Base-by-base conservation (phyloP, 2,113 vertebrate genomes). In the Casuarius casuarius region DNA sequence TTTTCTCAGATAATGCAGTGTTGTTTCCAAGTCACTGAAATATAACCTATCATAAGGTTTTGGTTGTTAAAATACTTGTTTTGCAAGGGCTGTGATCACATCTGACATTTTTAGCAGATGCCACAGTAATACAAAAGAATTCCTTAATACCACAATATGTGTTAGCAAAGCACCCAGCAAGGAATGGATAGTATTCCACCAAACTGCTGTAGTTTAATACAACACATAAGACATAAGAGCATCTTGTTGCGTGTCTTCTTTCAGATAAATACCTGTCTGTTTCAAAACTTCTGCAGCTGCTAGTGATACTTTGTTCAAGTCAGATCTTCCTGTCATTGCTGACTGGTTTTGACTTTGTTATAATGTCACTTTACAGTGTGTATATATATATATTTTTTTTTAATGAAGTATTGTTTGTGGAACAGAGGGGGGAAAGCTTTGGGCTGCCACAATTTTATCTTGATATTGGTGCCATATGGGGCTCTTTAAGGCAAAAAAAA, bases 11-110 rank as follows among this genome's bases (percentile, higher is more conserved):
- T 97, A 97, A 97, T 94, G 96, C 90, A 81, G 83, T 71, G 97
- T 95, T 97, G 94, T 97, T 97, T 97, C 95, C 96, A 97, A 98
- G 97, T 97, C 95, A 90, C 89, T 97, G 97, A 98, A 98, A 98
- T 97, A 97, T 90, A 98, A 98, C 97, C 98, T 97, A 94, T 98
- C 97, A 75, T 95, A 97, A 98, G 97, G 90, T 94, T 94, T 96
- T 94, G 92, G 94, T 95, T 98, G 97, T 97, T 98, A 97, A 97
- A 97, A 98, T 96, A 91, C 92, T 96, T 90, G 97, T 97, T 97
- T 94, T 95, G 96, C 92, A 89, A 96, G 94, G 97, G 73, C 95
- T 97, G 94, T 90, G 97, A 97, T 97, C 95, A 66, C 96, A 93
- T 97, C 94, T 98, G 94, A 96, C 93, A 84, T 93, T 96, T 98